Base-by-base conservation (phyloP, 2,888 invertebrate genomes). In the Hecatera dysodea region DNA sequence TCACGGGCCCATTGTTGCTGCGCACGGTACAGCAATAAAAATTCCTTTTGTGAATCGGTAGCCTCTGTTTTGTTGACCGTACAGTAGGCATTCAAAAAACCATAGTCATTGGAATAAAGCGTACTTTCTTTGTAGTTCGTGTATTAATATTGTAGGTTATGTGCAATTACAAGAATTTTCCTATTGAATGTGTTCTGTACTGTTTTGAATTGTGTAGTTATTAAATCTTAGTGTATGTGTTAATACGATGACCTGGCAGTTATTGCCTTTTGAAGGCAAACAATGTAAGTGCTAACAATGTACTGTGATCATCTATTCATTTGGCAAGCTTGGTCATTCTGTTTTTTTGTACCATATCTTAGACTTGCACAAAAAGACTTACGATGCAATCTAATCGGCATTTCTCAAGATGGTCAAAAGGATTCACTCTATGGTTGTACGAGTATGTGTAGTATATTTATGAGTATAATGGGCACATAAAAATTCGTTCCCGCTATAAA, bases 1-100 rank as follows among this genome's bases (percentile, higher is more conserved):
- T 92, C 90, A 72, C 87, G 80, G 80, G 82, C 62, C 87, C 77
- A 92, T 94, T 94, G 93, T 93, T 86, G 81, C 65, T 85, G 84
- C 77, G 74, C 73, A 82, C 86, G 83, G 86, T 87, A 83, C 86
- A 87, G 85, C 82, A 86, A 86, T 87, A 87, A 88, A 89, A 89
- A 88, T 84, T 81, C 80, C 83, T 86, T 88, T 89, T 87, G 83
- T 86, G 72, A 83, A 82, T 87, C 87, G 77, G 89, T 87, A 89
- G 90, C 87, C 52, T 84, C 86, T 87, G 86, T 90, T 89, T 87
- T 89, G 90, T 84, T 88, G 89, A 86, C 90, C 80, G 82, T 90
- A 86, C 86, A 80, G 86, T 81, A 85, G 82, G 82, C 77, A 69
- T 66, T 65, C 61, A 59, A 84, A 85, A 83, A 63, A 75, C 66